phyloP scores from a whole-genome alignment of 2,113 vertebrate genomes.

The Cyprinodon variegatus region DNA sequence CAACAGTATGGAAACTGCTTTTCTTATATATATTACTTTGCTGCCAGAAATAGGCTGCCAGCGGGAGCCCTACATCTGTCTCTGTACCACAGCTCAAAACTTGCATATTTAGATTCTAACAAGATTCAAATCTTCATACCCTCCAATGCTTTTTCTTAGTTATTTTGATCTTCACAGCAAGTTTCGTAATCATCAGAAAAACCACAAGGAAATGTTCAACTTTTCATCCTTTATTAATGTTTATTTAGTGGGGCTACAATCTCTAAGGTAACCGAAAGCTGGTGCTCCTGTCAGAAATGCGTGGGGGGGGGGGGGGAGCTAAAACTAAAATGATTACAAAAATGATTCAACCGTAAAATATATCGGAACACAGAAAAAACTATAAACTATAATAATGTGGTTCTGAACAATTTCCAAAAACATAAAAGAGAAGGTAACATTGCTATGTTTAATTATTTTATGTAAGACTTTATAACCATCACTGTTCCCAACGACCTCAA shows the following conservation, averaged over 20 bases:
- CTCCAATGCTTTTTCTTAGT: no score
- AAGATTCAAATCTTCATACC: background rate
- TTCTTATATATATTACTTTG: background rate
- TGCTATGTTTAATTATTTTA: no score
- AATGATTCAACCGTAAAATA: background rate
- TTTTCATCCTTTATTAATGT: background rate
- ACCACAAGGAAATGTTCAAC: background rate
- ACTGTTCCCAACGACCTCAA: no score
- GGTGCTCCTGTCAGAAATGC: background rate
- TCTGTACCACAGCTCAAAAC: slow-evolving; percentile 1
- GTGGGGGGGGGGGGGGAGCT: background rate
- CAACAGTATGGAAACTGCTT: background rate
- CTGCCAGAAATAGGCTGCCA: slow-evolving; percentile 10
- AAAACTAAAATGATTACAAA: background rate
- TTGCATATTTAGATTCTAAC: background rate
- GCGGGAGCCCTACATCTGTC: background rate
- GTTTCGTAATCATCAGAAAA: background rate
- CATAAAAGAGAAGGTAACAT: background rate
- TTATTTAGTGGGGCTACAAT: background rate
- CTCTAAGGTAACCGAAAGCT: background rate
- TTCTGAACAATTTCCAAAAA: background rate
- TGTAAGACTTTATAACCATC: no score
- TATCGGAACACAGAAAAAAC: background rate
- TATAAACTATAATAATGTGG: background rate
- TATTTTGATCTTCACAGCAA: background rate